Evolutionary conservation across 2,797 vertebrate species (phyloP).

Genomic region (Squalus acanthias): DNA sequence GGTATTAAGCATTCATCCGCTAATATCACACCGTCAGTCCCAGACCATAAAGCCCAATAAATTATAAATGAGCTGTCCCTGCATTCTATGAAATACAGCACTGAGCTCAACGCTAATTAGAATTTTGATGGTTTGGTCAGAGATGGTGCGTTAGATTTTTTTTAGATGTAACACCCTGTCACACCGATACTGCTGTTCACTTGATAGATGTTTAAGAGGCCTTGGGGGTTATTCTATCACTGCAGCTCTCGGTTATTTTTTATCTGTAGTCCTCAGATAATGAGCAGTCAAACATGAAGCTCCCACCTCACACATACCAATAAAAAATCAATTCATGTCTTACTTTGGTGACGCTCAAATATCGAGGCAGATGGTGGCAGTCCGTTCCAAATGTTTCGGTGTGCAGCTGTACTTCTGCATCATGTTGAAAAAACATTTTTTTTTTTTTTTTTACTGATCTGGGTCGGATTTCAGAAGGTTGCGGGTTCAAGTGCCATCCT

Average conservation of each 20-base stretch:
- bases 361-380: background rate
- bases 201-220: background rate
- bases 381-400: background rate
- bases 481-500: background rate
- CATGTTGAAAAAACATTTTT: too few species aligned
- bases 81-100: background rate
- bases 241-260: background rate
- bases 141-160: slow-evolving; percentile 26
- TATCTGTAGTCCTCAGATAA: slow-evolving; percentile 11
- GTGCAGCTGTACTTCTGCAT: background rate
- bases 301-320: background rate
- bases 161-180: background rate
- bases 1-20: background rate
- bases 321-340: background rate
- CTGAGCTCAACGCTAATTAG: background rate
- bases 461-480: background rate
- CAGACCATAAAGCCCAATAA: background rate
- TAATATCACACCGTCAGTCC: background rate
- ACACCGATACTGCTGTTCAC: background rate
- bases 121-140: background rate
- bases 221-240: background rate
- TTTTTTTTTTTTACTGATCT: background rate
- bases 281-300: slow-evolving; percentile 10
- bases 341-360: background rate
- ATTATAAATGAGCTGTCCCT: background rate